Evolutionary conservation across 2,113 vertebrate species (phyloP).

Genomic region (Malurus melanocephalus): DNA sequence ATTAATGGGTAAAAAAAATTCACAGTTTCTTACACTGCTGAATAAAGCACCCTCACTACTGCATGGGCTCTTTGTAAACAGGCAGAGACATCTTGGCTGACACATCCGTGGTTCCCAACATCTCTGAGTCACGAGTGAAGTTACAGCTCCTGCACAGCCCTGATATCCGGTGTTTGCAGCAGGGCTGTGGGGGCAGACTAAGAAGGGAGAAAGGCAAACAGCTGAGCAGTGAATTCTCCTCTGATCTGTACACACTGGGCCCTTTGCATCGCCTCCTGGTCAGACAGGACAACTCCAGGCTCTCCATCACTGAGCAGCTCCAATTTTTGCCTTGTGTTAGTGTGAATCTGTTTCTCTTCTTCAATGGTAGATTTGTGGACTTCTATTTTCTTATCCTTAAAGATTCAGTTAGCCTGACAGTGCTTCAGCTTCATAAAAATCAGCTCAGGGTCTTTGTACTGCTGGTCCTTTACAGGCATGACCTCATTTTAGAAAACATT

Average conservation of each 20-base stretch:
- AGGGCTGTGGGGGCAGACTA: slow-evolving; percentile 7
- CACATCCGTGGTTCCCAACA: not conserved
- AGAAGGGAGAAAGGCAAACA: not conserved
- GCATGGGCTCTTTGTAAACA: not conserved
- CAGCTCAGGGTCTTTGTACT: not conserved
- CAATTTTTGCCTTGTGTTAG: not conserved
- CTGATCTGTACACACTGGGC: not conserved
- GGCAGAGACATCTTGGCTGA: not conserved
- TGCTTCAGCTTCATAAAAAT: not conserved
- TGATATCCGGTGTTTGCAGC: not conserved
- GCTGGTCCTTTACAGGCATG: not conserved
- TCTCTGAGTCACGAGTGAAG: slow-evolving; percentile 38
- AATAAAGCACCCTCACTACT: not conserved
- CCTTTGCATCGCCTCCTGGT: not conserved
- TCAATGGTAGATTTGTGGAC: not conserved
- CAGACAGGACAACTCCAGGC: not conserved
- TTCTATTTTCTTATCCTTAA: not conserved
- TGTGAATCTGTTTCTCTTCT: not conserved
- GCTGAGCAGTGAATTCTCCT: slow-evolving; percentile 31
- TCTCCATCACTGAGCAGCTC: not conserved
- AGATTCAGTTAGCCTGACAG: not conserved
- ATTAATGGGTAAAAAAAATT: not conserved
- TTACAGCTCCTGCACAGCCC: not conserved
- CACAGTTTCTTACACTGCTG: not conserved
- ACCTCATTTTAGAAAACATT: not conserved